Base-by-base conservation (phyloP, 2,888 invertebrate species). In the Frankliniella fusca region DNA sequence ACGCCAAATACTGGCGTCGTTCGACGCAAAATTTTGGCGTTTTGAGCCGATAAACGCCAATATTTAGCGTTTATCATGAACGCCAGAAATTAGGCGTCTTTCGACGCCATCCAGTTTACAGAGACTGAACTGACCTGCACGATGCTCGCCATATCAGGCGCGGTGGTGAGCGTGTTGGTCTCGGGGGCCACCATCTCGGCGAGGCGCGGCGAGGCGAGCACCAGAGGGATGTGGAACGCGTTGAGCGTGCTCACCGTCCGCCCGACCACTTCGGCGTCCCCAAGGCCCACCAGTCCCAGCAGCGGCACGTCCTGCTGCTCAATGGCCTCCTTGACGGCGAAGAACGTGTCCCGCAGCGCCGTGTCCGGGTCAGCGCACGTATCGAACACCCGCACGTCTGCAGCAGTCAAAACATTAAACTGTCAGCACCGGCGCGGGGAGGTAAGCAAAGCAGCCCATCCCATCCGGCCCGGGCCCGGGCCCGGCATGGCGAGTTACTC, bases 71-170 rank as follows among this genome's bases (percentile, higher is more conserved):
- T n/a, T n/a, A n/a, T n/a, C n/a, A n/a, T n/a, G n/a, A n/a, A n/a
- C n/a, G n/a, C n/a, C n/a, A n/a, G n/a, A n/a, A n/a, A n/a, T n/a
- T n/a, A n/a, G n/a, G n/a, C n/a, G n/a, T n/a, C n/a, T n/a, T n/a
- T n/a, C n/a, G n/a, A n/a, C n/a, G n/a, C n/a, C n/a, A n/a, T n/a
- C n/a, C n/a, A n/a, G n/a, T n/a, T n/a, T n/a, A n/a, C n/a, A n/a
- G n/a, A n/a, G n/a, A n/a, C 80, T 48, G 10, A 82, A 80, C 83
- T 83, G 84, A 86, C 86, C 84, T 85, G 85, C 70, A 85, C 85
- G 0, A 86, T 85, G 80, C 86, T 85, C 83, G 85, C 85, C 81
- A 86, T 85, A 76, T 86, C 86, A 11, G 86, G 86, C 3, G 86
- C 85, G 18, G 86, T 86, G 1, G 86, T 86, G 76, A 86, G 85